Evolutionary conservation across 2,113 vertebrate genomes (phyloP), one percentile per base, ranked within the genome.

Genomic region (Solea solea): DNA sequence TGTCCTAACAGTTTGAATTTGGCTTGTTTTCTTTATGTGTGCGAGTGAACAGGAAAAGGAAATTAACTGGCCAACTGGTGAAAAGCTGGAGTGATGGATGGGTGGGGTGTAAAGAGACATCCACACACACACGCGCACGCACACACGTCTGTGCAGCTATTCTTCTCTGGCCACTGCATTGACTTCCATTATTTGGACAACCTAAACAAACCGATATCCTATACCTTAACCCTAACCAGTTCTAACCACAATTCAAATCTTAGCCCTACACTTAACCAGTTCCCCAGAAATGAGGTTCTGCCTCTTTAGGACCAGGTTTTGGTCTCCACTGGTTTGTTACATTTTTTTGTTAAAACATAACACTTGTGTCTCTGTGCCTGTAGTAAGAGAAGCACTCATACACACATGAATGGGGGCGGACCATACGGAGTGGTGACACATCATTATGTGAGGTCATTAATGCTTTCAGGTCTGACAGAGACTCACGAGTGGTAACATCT

Each of bases 1-100:
- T 91, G 85, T 90, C 88, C 81, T 91, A 93, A 93, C 90, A 90
- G 69, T 90, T 82, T 87, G 85, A 86, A 89, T 80, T 84, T 67
- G 83, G 55, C 87, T 90, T 91, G 89, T 91, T 94, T 93, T 91
- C 89, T 89, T 89, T 87, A 76, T 90, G 82, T 88, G 82, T 71
- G 68, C 78, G 78, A 90, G 84, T 80, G 85, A 90, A 84, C 89
- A 91, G 87, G 89, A 92, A 92, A 89, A 87, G 89, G 84, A 86
- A 89, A 92, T 92, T 92, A 91, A 90, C 77, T 90, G 81, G 78
- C 79, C 82, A 78, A 88, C 83, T 90, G 90, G 90, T 55, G 81
- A 90, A 83, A 88, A 84, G 71, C 66, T 63, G 64, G 71, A 88
- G 70, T 90, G 92, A 93, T 91, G 86, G 87, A 92, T 91, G 83